Evolutionary conservation across 2,888 invertebrate genomes (phyloP).

Genomic region (Acanthosepion lycidas): DNA sequence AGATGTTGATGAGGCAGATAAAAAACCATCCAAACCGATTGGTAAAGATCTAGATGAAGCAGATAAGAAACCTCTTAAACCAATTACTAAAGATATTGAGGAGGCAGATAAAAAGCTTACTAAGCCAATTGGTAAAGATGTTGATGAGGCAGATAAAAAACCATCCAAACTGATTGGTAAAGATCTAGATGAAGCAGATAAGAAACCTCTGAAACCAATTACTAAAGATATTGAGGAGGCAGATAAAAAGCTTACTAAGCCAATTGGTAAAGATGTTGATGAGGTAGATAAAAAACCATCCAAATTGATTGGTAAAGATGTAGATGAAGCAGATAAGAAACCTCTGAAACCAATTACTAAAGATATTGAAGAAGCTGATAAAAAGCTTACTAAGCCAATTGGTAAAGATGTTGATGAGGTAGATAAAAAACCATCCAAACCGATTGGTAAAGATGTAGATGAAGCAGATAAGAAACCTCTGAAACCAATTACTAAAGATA

Average conservation of each 20-base stretch:
- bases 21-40: too few relatives aligned
- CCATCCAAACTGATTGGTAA: too few relatives aligned
- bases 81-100: not conserved
- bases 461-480: not conserved
- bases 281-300: not conserved
- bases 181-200: not conserved
- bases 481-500: not conserved
- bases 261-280: not conserved
- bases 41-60: not conserved
- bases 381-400: not conserved
- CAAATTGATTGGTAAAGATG: not conserved
- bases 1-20: too few relatives aligned
- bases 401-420: not conserved
- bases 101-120: too few relatives aligned
- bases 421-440: not conserved
- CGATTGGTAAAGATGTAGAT: not conserved
- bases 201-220: not conserved
- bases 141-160: too few relatives aligned
- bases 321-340: not conserved
- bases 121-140: too few relatives aligned
- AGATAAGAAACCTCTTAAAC: not conserved
- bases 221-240: not conserved
- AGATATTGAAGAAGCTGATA: not conserved
- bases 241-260: not conserved
- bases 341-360: not conserved